phyloP scores from a whole-genome alignment of 1,140 invertebrate species.

The Elymnias hypermnestra region DNA sequence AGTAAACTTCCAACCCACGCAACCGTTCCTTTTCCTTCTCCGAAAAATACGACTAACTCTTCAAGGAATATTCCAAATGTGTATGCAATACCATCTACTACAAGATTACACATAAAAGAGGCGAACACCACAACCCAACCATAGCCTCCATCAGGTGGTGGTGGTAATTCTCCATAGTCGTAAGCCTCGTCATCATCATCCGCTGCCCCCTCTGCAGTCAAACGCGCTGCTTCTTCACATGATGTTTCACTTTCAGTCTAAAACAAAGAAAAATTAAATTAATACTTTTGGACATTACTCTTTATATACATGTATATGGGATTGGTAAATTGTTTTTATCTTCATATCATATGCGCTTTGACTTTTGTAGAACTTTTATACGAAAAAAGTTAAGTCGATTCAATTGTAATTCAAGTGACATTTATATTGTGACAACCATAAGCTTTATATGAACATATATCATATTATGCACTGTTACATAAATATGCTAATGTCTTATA shows the following conservation, averaged over 20 bases:
- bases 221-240: slow-evolving; percentile 85
- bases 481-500: no score
- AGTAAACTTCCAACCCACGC: slow-evolving; percentile 95
- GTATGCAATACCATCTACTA: slow-evolving; percentile 98
- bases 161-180: slow-evolving; percentile 86
- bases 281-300: no score
- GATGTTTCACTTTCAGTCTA: slow-evolving; percentile 91
- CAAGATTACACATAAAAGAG: slow-evolving; percentile 98
- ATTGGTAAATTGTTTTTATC: no score
- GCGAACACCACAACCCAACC: slow-evolving; percentile 97
- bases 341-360: no score
- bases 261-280: slow-evolving; percentile 54
- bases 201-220: slow-evolving; percentile 81
- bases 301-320: background rate
- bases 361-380: no score
- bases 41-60: slow-evolving; percentile 88
- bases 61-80: slow-evolving; percentile 93
- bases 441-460: no score
- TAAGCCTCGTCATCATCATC: slow-evolving; percentile 85
- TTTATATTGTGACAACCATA: no score
- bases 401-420: background rate
- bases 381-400: background rate
- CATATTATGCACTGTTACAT: no score
- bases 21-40: slow-evolving; percentile 89
- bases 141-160: slow-evolving; percentile 90